Base-by-base conservation (phyloP, 2,113 vertebrate species). In the Gobiocypris rarus region DNA sequence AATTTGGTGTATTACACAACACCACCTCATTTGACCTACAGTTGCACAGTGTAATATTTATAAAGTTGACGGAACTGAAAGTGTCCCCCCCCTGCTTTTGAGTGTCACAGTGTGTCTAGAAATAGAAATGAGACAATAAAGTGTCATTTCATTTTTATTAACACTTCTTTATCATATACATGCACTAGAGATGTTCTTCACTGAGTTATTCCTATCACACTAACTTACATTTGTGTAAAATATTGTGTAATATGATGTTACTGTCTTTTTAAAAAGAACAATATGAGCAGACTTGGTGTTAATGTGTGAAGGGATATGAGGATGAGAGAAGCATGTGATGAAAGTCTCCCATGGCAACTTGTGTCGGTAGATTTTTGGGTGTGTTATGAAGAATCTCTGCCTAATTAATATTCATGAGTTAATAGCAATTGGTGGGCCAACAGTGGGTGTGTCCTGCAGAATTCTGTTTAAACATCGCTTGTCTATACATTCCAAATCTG, bases 271-370 rank as follows among this genome's bases (percentile, higher is more conserved):
- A 54, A 54, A 75, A 56, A 22, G 10, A 24, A 22, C 4, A 74
- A 58, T 50, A 31, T 81, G 69, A 41, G 61, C 79, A 79, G 24
- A 3, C 10, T 26, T 50, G 0, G 65, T 52, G 67, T 45, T 85
- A 67, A 87, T 34, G 61, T 38, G 86, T 45, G 43, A 28, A 4
- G 43, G 24, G 65, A 67, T 15, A 38, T 9, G 76, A 52, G 41
- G 81, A 52, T n/a, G 59, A 28, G 54, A 75, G 61, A 85, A 78
- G 26, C 48, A 34, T 80, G 70, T 75, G 61, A 63, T 80, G 28
- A 61, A 83, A 86, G 82, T 82, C 83, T 84, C 63, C 82, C 84
- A 84, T 83, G 76, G 84, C 84, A 88, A 86, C 84, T 88, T 86
- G 79, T 73, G 70, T 77, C 69, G 73, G 22, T 59, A 85, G 76